phyloP scores from a whole-genome alignment of 2,888 invertebrate genomes.

The Stenotaenia linearis region DNA sequence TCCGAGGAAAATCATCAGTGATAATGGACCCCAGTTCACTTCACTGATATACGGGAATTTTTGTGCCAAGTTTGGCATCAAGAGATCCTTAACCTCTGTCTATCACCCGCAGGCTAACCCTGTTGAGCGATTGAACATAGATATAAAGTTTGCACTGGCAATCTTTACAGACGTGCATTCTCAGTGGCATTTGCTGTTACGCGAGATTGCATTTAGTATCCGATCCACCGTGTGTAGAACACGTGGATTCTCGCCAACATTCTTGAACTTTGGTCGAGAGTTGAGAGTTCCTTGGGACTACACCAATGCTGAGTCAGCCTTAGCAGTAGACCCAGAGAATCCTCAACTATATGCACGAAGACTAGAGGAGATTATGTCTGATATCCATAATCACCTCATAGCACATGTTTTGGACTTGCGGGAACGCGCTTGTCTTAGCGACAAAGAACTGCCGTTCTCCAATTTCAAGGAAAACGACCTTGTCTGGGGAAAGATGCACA shows the following conservation, averaged over 20 bases:
- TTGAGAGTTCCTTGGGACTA: background rate
- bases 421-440: too few relatives aligned
- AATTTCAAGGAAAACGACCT: too few relatives aligned
- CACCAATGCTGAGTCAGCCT: background rate
- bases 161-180: background rate
- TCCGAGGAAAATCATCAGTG: background rate
- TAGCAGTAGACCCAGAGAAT: background rate
- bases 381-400: background rate
- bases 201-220: background rate
- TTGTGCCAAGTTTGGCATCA: too few relatives aligned
- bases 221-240: background rate
- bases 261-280: background rate
- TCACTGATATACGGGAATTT: background rate
- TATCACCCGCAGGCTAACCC: background rate
- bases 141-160: background rate
- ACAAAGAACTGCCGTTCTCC: too few relatives aligned
- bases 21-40: background rate
- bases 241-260: background rate
- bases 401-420: background rate
- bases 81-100: too few relatives aligned
- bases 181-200: background rate
- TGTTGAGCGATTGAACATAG: background rate
- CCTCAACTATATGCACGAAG: background rate
- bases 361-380: background rate
- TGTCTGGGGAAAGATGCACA: too few relatives aligned